Base-by-base conservation (phyloP, 2,888 invertebrate species). In the Penaeus monodon region DNA sequence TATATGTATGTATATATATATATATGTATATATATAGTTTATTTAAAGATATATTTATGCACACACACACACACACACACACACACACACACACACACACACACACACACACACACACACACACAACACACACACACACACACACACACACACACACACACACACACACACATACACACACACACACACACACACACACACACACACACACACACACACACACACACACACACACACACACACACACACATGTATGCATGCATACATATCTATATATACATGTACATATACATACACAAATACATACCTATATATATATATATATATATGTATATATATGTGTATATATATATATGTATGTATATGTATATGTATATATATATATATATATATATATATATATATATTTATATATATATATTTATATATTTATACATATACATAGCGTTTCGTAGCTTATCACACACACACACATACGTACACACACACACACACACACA, bases 301-400 rank as follows among this genome's bases (percentile, higher is more conserved):
- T 22, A 73, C 33, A 33, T 33, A 73, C 8, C 29, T 33, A 73
- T 73, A 73, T 33, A 73, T 33, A 73, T 33, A 73, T 33, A 73
- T 73, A 17, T 80, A 80, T 80, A 64, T 65, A 80, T 65, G 38
- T 22, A 80, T 80, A 80, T 80, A 80, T 33, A 29, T 65, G 33
- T 33, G 66, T 20, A 65, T 57, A 80, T 65, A 17, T 63, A 80
- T 44, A 66, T 81, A 64, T 68, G 68, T 81, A 81, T 68, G 44
- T 81, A 81, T 68, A 81, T 81, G 68, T 81, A 68, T 81, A 68
- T 81, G 68, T 81, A 81, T 81, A 66, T 81, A 81, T 68, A 81
- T 81, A 68, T 81, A 81, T 66, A 66, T 44, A 66, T 57, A 66
- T 68, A 66, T 81, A 66, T 68, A 66, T 81, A 66, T 81, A 24